Base-by-base conservation (phyloP, 2,797 vertebrate genomes). In the Gymnopithys bicolor region DNA sequence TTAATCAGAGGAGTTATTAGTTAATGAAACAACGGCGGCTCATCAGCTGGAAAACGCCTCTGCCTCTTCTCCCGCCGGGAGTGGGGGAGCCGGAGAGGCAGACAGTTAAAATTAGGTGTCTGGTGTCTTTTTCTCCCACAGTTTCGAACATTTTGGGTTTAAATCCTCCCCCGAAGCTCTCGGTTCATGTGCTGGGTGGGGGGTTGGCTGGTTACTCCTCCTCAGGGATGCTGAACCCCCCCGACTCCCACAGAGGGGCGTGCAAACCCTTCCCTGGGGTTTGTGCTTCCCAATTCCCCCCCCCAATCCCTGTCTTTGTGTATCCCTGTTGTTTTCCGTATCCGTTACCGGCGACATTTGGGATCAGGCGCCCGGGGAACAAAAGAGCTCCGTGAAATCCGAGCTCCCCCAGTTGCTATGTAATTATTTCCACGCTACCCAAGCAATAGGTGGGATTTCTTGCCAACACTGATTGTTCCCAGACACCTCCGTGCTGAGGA, bases 1-100 rank as follows among this genome's bases (percentile, higher is more conserved):
- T 93, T 87, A 93, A 94, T 93, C 92, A 82, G 62, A 25, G 74
- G 53, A 63, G 49, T 69, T 66, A 41, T 89, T 91, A 93, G 79
- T 28, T 77, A 71, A 77, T 43, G 78, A 84, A 75, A 6, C 74
- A 28, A 35, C 59, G 19, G 5, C 77, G 18, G 89, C 87, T 87
- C 84, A 13, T 60, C 93, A 52, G 59, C 48, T 35, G 52, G 46
- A 21, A 39, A 52, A 23, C 0, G 12, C 63, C 45, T n/a, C 80
- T 25, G 43, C 60, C 4, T 7, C 56, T 14, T 73, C 73, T 41
- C 41, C 25, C 19, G 87, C 66, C 75, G 8, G 52, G 19, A 15
- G 2, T 2, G 18, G 35, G 10, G 5, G 41, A 67, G 68, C 76
- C 2, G 27, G 41, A 7, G 79, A 19, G 58, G 24, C 59, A 46